Evolutionary conservation across 2,888 invertebrate species (phyloP).

Genomic region (Lasioglossum villosulum): DNA sequence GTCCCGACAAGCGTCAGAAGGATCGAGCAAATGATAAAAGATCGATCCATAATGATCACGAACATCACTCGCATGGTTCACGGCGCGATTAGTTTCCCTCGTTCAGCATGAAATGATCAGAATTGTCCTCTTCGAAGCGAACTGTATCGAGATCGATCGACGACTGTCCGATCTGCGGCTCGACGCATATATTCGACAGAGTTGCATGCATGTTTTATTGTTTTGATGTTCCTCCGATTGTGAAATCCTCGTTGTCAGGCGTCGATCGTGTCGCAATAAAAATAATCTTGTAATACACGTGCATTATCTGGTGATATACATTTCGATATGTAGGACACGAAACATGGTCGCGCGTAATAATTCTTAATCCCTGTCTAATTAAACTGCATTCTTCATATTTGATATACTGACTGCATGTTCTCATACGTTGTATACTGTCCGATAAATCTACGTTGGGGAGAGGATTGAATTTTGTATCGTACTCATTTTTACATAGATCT

Average conservation of each 20-base stretch:
- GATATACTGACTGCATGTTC: not conserved
- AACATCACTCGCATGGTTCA: not conserved
- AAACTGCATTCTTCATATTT: not conserved
- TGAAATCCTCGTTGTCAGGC: slow-evolving; percentile 43
- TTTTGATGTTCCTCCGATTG: slow-evolving; percentile 39
- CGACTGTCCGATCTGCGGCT: slow-evolving; percentile 38
- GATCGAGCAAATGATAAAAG: slow-evolving; percentile 22
- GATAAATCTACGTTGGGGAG: not conserved
- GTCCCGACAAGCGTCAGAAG: slow-evolving; percentile 18
- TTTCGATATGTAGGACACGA: slow-evolving; percentile 25
- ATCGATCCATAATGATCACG: slow-evolving; percentile 32
- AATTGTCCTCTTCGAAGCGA: slow-evolving; percentile 20
- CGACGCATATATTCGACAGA: slow-evolving; percentile 31
- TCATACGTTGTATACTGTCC: not conserved
- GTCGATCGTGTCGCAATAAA: slow-evolving; percentile 32
- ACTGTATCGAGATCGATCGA: slow-evolving; percentile 36
- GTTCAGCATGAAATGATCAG: not conserved
- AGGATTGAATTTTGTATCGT: not conserved
- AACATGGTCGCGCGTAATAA: not conserved
- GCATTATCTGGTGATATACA: slow-evolving; percentile 9
- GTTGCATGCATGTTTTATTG: slow-evolving; percentile 41
- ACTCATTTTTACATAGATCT: not conserved
- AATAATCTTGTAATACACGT: not conserved
- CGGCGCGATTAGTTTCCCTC: not conserved
- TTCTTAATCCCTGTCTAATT: not conserved